Base-by-base conservation (phyloP, 1,140 invertebrate species). In the Saxidomus purpurata region DNA sequence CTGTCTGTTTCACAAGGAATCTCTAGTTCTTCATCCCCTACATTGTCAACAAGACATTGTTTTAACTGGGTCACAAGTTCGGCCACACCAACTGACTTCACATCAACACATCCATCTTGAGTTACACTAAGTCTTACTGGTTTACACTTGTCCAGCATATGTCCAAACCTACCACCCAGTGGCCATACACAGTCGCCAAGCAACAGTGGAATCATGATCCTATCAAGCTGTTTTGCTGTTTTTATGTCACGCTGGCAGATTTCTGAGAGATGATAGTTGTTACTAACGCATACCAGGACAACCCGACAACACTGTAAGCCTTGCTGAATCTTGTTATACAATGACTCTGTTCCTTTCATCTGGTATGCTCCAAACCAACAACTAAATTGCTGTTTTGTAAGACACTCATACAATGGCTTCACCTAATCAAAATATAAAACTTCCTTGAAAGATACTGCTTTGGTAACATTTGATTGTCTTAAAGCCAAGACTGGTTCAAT, bases 251-350 rank as follows among this genome's bases (percentile, higher is more conserved):
- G 59, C 49, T 69, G 55, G 55, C 86, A 81, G 34, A 47, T 59
- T n/a, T 52, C 63, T 4, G 49, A 63, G 15, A 67, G 47, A 11
- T 77, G 38, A 36, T 88, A 88, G 6, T 79, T 61, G 25, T 67
- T 69, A 1, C 76, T 88, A 1, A 88, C 43, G 36, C 86, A 88
- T 31, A 77, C 86, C 17, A 88, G 22, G 6, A 88, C 76, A 34
- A 81, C 55, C 3, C 86, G 55, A 28, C 76, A 88, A 22, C 63
- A 38, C 77, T 81, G 77, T 25, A 88, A 47, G 0, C 86, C 86
- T 25, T 81, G 76, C 49, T 74, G 36, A 25, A 88, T 88, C 22
- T 69, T 88, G 86, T 88, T 80, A 55, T 88, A 88, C 15, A 88
- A 47, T 17, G 86, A 88, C 36, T 80, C 86, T 19, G 59, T 81